These are phyloP conservation scores for Muschampia plurimacula DNA, from an alignment of 2,888 invertebrate species.

Conservation along the genomic window DNA sequence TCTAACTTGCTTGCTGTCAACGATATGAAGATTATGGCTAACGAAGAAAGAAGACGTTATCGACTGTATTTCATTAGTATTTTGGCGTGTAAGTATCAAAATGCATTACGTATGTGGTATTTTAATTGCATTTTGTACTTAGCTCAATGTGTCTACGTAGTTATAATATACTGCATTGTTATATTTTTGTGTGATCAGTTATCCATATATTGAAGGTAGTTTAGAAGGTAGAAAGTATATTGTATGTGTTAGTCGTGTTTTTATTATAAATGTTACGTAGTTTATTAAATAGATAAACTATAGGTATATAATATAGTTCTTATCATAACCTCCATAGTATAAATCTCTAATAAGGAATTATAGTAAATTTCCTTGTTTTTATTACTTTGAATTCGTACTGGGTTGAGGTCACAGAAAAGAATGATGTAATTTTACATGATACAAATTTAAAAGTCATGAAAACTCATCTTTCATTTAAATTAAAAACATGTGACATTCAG, in stretches of 20 bases:
- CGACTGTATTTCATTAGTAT: background rate
- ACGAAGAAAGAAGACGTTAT: slow-evolving; percentile 39
- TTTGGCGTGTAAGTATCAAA: background rate
- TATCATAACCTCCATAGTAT: background rate
- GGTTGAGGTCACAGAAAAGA: slow-evolving; percentile 14
- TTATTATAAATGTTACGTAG: too few relatives aligned
- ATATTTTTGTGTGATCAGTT: too few relatives aligned
- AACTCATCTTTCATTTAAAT: background rate
- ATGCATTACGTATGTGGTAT: background rate
- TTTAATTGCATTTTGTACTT: background rate
- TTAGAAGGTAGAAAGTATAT: too few relatives aligned
- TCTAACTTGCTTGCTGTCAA: slow-evolving; percentile 65
- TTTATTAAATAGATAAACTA: too few relatives aligned
- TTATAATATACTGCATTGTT: too few relatives aligned
- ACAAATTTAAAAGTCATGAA: slow-evolving; percentile 17
- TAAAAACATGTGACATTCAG: slow-evolving; percentile 2
- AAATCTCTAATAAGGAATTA: background rate
- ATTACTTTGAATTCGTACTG: background rate
- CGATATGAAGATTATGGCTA: slow-evolving; percentile 43
- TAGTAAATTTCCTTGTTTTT: background rate
- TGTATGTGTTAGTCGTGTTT: too few relatives aligned
- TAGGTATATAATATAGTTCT: background rate
- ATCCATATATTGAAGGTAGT: too few relatives aligned
- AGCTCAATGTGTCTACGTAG: too few relatives aligned
- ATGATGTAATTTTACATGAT: slow-evolving; percentile 7